phyloP scores from a whole-genome alignment of 2,113 vertebrate species.

The Rhynchomys soricoides region DNA sequence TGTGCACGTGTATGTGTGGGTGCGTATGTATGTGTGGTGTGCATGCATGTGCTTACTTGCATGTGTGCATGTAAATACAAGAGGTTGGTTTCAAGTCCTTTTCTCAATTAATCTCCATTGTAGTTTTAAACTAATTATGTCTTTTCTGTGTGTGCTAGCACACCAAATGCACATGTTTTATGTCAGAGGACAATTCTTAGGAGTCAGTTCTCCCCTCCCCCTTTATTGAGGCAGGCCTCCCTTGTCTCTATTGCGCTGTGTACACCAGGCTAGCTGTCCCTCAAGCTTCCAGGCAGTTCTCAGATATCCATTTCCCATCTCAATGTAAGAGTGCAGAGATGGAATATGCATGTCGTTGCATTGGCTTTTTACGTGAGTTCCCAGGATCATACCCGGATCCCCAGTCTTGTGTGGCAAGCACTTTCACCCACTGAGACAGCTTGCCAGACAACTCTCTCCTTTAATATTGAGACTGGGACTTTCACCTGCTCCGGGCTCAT shows the following conservation, averaged over 20 bases:
- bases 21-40: neutral
- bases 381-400: neutral
- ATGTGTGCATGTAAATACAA: neutral
- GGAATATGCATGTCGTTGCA: no score
- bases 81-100: neutral
- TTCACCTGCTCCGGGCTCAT: no score
- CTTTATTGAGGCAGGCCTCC: neutral
- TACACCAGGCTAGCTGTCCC: neutral
- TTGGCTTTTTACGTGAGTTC: neutral
- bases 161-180: neutral
- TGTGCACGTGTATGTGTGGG: neutral
- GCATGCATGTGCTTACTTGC: no score
- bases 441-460: neutral
- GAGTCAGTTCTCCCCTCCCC: neutral
- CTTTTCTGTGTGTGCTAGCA: neutral
- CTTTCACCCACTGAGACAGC: no score
- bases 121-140: neutral
- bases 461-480: neutral
- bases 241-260: neutral
- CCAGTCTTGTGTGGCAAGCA: neutral
- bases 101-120: neutral
- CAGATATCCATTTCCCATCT: neutral
- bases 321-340: neutral
- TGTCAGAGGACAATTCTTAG: neutral
- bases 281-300: neutral